Evolutionary conservation across 2,888 invertebrate species (phyloP), one percentile per base, ranked within the genome.

Genomic region (Boloria selene): DNA sequence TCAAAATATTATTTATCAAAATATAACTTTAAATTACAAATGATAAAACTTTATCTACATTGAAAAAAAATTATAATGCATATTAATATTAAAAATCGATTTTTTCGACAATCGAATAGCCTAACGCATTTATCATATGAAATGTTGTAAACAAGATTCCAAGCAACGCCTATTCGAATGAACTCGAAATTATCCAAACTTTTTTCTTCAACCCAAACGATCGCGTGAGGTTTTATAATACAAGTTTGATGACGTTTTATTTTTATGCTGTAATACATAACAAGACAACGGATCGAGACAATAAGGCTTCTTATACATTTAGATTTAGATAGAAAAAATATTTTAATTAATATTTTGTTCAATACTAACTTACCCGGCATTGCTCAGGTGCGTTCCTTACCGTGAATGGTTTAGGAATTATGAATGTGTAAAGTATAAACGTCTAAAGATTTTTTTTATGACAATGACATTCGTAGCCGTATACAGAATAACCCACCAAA

Each of bases 261-360:
- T 84, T 81, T 84, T 83, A 69, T 74, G 66, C 60, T 64, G 55
- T 69, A 65, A 69, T 65, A 72, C 80, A 80, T 90, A 90, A 89
- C 88, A 88, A 89, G 90, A 90, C 87, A 84, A 90, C 31, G 87
- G 83, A 84, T 82, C 86, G 82, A 88, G 87, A 90, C 90, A 89
- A 90, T 90, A 87, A 88, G 86, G 58, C 47, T 6, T 31, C 45
- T 31, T 58, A 13, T 47, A 45, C 58, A 58, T 58, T 47, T 58
- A 49, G 22, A 22, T 22, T 22, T 22, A 2, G 22, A 17, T 58
- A 58, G 45, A 45, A 47, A 47, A 16, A n/a, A 47, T n/a, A n/a
- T n/a, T n/a, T n/a, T n/a, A n/a, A n/a, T n/a, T n/a, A 38, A 38
- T 38, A 38, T 7, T 38, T 38, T 10, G 10, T 38, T 38, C 7